A percentile compares a stretch with the other conserved stretches of the same genome.
phyloP scores from a whole-genome alignment of 2,113 vertebrate species.

The Vombatus ursinus region DNA sequence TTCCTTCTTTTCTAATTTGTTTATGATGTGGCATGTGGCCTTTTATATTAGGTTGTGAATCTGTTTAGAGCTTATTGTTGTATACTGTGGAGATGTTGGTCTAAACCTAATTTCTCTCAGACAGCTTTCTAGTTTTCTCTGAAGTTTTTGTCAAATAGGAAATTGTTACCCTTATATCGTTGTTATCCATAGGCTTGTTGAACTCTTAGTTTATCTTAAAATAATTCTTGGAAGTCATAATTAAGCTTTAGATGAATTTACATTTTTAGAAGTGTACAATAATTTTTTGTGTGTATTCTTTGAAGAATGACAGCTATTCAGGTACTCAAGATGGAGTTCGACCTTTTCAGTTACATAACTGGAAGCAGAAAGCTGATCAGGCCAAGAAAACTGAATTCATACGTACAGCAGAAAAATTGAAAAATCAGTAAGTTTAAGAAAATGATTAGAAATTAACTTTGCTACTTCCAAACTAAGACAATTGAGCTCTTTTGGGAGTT shows the following conservation, averaged over 20 bases:
- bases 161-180: not conserved
- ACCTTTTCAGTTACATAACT: constrained; percentile 72
- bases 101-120: not conserved
- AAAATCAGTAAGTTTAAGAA: constrained; percentile 86
- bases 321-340: constrained; percentile 69
- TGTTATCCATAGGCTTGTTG: not conserved
- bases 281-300: constrained; percentile 56
- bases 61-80: not conserved
- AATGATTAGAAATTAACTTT: not conserved
- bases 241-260: not conserved
- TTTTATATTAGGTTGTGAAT: not conserved
- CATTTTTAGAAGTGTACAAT: not conserved
- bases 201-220: not conserved
- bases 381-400: constrained; percentile 86
- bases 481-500: not conserved
- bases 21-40: not conserved
- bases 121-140: not conserved
- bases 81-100: not conserved
- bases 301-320: constrained; percentile 78
- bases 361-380: constrained; percentile 78
- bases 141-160: not conserved
- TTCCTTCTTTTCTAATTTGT: not conserved
- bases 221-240: not conserved
- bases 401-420: constrained; percentile 86
- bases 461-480: not conserved